Conservation (phyloP, 2,888 invertebrate species). For the Tipula helvola region DNA sequence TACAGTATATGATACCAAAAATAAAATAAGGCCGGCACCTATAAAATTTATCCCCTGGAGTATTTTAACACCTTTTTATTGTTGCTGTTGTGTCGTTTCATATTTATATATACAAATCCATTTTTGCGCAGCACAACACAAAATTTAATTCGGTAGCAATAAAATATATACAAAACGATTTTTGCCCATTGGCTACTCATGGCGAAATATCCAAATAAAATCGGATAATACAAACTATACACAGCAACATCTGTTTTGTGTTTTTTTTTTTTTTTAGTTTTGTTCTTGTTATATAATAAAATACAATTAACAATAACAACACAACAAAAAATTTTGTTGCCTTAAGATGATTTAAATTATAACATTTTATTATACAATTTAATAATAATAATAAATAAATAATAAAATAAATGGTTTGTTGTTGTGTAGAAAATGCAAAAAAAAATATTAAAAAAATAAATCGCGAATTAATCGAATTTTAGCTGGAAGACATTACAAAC, state of each 20-base stretch:
- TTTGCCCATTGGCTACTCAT: neutral
- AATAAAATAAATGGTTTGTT: neutral
- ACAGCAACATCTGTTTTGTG: neutral
- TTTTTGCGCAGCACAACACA: neutral
- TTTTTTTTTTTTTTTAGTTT: neutral
- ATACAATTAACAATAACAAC: neutral
- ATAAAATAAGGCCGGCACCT: neutral
- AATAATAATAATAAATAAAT: neutral
- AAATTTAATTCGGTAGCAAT: neutral
- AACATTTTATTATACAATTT: conserved; percentile 4
- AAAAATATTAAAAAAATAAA: neutral
- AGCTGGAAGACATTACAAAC: neutral
- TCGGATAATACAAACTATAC: neutral
- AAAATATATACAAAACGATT: neutral
- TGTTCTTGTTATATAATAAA: neutral
- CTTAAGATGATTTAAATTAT: conserved; percentile 4
- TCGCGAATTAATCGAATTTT: neutral
- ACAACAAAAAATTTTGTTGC: neutral
- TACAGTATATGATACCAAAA: neutral
- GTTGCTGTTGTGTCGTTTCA: neutral
- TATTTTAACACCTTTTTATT: neutral
- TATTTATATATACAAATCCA: neutral
- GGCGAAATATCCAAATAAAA: neutral
- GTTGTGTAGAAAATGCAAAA: neutral
- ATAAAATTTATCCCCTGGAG: neutral